A percentile compares a stretch with the other conserved stretches of the same genome.
phyloP scores from a whole-genome alignment of 64 coral and sea anemone species.

The Pocillopora verrucosa region DNA sequence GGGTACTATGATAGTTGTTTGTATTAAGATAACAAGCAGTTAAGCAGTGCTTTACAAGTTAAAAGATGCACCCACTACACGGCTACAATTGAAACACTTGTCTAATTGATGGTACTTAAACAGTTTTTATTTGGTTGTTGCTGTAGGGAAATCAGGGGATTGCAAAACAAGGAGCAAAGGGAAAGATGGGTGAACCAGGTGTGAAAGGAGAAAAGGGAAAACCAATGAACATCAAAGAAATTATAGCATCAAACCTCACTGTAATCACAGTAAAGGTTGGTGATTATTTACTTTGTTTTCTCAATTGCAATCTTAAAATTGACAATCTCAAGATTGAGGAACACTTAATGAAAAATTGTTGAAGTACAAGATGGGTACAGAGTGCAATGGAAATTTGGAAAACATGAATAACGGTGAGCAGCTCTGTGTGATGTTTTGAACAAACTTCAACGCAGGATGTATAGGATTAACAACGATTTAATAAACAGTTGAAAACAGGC shows the following conservation, averaged over 20 bases:
- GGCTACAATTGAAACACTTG: too few relatives aligned
- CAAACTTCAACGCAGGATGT: neutral
- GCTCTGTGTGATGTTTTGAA: neutral
- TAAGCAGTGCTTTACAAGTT: too few relatives aligned
- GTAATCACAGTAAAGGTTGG: neutral
- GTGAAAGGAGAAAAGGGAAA: slow-evolving; percentile 46
- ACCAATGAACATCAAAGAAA: neutral
- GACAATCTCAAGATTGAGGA: neutral
- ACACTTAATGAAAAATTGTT: too few relatives aligned
- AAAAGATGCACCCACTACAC: too few relatives aligned
- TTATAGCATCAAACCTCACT: neutral
- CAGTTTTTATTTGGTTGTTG: neutral
- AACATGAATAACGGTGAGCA: too few relatives aligned
- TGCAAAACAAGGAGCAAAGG: neutral
- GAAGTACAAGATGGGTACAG: too few relatives aligned
- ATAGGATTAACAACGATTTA: slow-evolving; percentile 1
- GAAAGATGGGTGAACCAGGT: slow-evolving; percentile 17
- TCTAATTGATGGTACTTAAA: too few relatives aligned
- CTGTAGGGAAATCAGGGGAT: neutral
- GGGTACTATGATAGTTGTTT: too few relatives aligned
- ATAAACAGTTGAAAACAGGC: neutral
- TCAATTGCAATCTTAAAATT: neutral
- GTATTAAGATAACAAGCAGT: too few relatives aligned
- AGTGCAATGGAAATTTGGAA: too few relatives aligned
- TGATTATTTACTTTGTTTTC: neutral